Conservation (phyloP, 64 coral and sea anemone genomes). For the Trachythela sp. region DNA sequence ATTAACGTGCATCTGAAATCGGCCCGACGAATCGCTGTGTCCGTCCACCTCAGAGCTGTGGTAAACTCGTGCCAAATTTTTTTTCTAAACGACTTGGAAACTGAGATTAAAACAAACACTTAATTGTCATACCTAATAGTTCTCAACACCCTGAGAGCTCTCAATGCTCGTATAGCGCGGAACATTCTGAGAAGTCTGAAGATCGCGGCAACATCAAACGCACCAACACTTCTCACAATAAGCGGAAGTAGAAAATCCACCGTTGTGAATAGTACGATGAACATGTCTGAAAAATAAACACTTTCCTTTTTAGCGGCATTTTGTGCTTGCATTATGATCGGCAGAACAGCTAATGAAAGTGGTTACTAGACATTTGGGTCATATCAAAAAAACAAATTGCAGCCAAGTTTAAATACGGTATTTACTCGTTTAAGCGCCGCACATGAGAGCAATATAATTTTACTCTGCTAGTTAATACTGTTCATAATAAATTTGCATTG, state of each 20-base stretch:
- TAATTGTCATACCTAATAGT: slow-evolving; percentile 83
- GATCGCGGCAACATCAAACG: slow-evolving; percentile 92
- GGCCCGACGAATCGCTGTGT: no score
- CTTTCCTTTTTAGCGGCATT: neutral
- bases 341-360: neutral
- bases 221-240: slow-evolving; percentile 79
- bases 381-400: no score
- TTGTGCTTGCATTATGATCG: no score
- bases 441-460: no score
- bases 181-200: slow-evolving; percentile 95
- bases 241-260: slow-evolving; percentile 88
- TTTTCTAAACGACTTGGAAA: no score
- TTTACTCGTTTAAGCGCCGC: no score
- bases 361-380: no score
- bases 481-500: neutral
- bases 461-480: neutral
- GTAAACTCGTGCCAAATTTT: no score
- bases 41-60: no score
- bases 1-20: no score
- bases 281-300: slow-evolving; percentile 46
- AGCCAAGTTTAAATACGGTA: no score
- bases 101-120: no score
- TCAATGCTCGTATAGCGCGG: slow-evolving; percentile 79
- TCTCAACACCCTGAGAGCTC: slow-evolving; percentile 81
- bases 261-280: slow-evolving; percentile 84